phyloP scores from a whole-genome alignment of 2,113 vertebrate species.

The Channa maculata region DNA sequence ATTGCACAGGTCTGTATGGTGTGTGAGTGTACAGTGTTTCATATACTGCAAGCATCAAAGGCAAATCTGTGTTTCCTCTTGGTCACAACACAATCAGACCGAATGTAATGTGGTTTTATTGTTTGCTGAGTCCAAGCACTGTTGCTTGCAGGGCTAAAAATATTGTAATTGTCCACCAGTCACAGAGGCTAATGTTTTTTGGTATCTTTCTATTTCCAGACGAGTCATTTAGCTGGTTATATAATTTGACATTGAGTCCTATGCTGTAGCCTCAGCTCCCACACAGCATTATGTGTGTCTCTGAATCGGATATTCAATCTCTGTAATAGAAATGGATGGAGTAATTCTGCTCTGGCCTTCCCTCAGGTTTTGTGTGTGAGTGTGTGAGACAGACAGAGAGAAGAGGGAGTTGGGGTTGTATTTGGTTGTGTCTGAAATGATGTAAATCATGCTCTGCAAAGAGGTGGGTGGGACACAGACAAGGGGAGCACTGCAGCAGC shows the following conservation, averaged over 20 bases:
- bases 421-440: constrained; percentile 47
- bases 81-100: not conserved
- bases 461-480: constrained; percentile 43
- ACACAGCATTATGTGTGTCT: constrained; percentile 35
- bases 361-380: constrained; percentile 42
- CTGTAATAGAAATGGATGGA: constrained; percentile 78
- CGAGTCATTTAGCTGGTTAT: constrained; percentile 64
- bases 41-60: not conserved
- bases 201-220: constrained; percentile 51
- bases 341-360: constrained; percentile 64
- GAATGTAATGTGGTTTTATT: too few species aligned
- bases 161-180: constrained; percentile 37
- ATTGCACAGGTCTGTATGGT: not conserved
- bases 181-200: constrained; percentile 45
- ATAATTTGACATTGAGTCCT: constrained; percentile 66
- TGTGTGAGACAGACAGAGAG: not conserved
- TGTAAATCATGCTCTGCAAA: constrained; percentile 49
- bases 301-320: constrained; percentile 67
- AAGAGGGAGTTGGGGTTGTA: not conserved
- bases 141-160: constrained; percentile 35
- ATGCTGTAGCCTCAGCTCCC: constrained; percentile 47
- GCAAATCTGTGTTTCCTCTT: not conserved
- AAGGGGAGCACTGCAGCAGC: constrained; percentile 38
- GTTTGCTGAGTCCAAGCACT: not conserved
- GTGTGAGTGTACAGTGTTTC: too few species aligned